These are phyloP conservation scores for Drosophila persimilis DNA, from an alignment of 1,140 invertebrate genomes.

Conservation along the genomic window DNA sequence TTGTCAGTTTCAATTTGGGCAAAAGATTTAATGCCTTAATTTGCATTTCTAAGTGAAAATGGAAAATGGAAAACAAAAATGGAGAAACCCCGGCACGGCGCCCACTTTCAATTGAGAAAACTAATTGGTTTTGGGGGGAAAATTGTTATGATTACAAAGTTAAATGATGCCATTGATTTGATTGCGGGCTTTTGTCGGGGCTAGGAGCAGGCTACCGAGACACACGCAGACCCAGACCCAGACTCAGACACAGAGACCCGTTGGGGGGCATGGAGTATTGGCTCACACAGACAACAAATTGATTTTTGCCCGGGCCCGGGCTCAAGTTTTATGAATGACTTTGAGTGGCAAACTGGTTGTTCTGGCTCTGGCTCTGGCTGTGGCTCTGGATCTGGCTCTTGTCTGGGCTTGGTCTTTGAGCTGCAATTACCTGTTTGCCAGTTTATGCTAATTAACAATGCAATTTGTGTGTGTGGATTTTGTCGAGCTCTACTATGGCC, in stretches of 20 bases:
- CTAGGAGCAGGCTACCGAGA: conserved; percentile 30
- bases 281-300: conserved; percentile 48
- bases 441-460: conserved; percentile 72
- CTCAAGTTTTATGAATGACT: conserved; percentile 66
- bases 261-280: conserved; percentile 1
- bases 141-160: conserved; percentile 81
- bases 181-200: conserved; percentile 53
- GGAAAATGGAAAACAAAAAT: conserved; percentile 22
- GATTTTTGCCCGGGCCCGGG: conserved; percentile 42
- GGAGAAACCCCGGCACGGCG: conserved; percentile 33
- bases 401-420: conserved; percentile 24
- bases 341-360: conserved; percentile 68
- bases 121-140: conserved; percentile 72
- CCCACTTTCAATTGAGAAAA: conserved; percentile 53
- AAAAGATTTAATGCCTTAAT: conserved; percentile 77
- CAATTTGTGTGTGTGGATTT: conserved; percentile 55
- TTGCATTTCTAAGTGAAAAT: conserved; percentile 78
- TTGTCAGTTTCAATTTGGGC: conserved; percentile 74
- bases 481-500: conserved; percentile 13
- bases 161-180: conserved; percentile 76
- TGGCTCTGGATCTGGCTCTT: conserved; percentile 3
- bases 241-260: too few relatives aligned
- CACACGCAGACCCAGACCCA: conserved; percentile 17
- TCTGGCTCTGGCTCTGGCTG: conserved; percentile 14
- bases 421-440: conserved; percentile 56